Base-by-base conservation (phyloP, 64 coral and sea anemone genomes). In the Astreopora myriophthalma region DNA sequence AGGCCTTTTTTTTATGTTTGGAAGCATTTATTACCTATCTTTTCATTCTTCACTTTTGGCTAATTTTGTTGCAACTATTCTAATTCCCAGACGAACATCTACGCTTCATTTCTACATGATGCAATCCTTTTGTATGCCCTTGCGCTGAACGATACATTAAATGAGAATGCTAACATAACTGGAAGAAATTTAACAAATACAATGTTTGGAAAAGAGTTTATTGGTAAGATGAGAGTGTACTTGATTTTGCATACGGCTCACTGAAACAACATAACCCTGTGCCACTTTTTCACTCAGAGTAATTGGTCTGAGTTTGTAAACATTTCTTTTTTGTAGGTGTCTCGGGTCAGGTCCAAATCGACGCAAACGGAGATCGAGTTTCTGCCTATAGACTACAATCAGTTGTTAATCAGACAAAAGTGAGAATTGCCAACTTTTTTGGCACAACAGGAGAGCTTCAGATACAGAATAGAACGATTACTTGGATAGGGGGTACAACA, bases 401-500 rank as follows among this genome's bases (percentile, higher is more conserved):
- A 64, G 85, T 86, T 69, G 0, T 74, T 35, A 23, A 74, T 7
- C 20, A 24, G 2, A 63, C 3, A 2, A 79, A 71, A 32, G 68
- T 71, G 25, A 66, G 69, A 25, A 48, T 96, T 20, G 91, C 63
- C 19, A 93, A 89, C 62, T 96, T 24, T 49, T 86, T 39, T 75
- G 79, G 91, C 76, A 42, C 48, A 34, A 69, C 76, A 40, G 60
- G 75, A 22, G 1, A 74, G 11, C 70, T 92, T 24, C 9, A 89
- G 6, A 0, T 40, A 0, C 23, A 72, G 34, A 96, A 96, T 46
- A 22, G 46, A 74, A 84, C 94, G 3, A 86, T 96, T 35, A 19
- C 86, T 55, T 96, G 95, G 95, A 90, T 79, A 55, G 95, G 91
- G 24, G 91, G 95, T 1, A 29, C 78, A 34, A 89, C 90, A 23